Base-by-base conservation (phyloP, 2,888 invertebrate species). In the Lithosia quadra region DNA sequence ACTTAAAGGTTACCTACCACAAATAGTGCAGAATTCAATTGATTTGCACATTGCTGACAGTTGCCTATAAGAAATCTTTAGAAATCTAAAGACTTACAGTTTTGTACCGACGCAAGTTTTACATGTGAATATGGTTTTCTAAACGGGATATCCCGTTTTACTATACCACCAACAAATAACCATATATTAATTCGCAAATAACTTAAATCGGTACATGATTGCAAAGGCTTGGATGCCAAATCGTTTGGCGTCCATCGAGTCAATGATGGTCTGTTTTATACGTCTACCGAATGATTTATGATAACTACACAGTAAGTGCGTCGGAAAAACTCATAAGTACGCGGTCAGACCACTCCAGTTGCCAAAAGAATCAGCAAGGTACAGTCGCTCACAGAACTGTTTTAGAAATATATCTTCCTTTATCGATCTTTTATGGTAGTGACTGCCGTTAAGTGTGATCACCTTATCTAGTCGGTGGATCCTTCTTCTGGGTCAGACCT, bases 351-450 rank as follows among this genome's bases (percentile, higher is more conserved):
- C 89, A 85, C 86, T 88, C 75, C 88, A 85, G 86, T 91, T 92
- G 93, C 91, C 92, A 93, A 93, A 92, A 93, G 92, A 93, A 92
- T 91, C 89, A 76, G 87, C 90, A 85, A 83, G 57, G 89, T 88
- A 90, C 77, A 53, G 28, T 39, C 76, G 58, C 0, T 9, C 0
- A 53, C 72, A 78, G 65, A 90, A 89, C 81, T 82, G 74, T 63
- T 57, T 24, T 22, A 9, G 33, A n/a, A n/a, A 33, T 3, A 33
- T 5, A 8, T 33, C 33, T 8, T 3, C 33, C 8, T 33, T 33
- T 33, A 33, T 33, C 33, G 3, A 5, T 33, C 8, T 33, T 33
- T 33, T 33, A 33, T 33, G 3, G n/a, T n/a, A n/a, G 8, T 33
- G 3, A 33, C 9, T 36, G 36, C 36, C n/a, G n/a, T n/a, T n/a